Evolutionary conservation across 2,888 invertebrate species (phyloP).

Genomic region (Empis stercorea): DNA sequence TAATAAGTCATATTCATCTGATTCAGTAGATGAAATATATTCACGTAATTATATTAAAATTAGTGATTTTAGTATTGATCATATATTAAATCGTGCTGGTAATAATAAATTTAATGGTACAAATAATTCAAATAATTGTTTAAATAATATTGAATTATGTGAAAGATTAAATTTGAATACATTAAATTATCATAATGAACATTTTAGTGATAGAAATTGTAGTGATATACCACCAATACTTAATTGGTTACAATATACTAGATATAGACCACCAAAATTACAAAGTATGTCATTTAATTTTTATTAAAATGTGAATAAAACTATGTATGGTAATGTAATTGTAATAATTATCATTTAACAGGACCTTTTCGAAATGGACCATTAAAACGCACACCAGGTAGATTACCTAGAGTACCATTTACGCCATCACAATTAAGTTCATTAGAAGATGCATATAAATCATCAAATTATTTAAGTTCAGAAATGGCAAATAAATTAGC

Average conservation of each 20-base stretch:
- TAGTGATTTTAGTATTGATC: conserved; percentile 46
- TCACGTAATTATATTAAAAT: conserved; percentile 14
- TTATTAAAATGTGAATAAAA: not conserved
- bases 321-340: too few species aligned
- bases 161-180: conserved; percentile 1
- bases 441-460: conserved; percentile 50
- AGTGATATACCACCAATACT: conserved; percentile 23
- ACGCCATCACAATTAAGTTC: conserved; percentile 49
- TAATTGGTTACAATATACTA: conserved; percentile 55
- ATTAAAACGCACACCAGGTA: conserved; percentile 43
- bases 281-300: conserved; percentile 39
- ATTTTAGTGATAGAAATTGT: not conserved
- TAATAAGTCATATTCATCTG: not conserved
- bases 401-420: conserved; percentile 57
- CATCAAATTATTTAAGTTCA: conserved; percentile 51
- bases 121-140: conserved; percentile 21
- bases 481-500: conserved; percentile 51
- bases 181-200: not conserved
- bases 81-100: conserved; percentile 45
- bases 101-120: conserved; percentile 29
- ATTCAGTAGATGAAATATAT: not conserved
- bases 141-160: not conserved
- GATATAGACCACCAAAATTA: conserved; percentile 57
- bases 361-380: conserved; percentile 30
- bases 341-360: too few species aligned